phyloP scores from a whole-genome alignment of 2,797 vertebrate genomes.

The Nannoperca obscura region DNA sequence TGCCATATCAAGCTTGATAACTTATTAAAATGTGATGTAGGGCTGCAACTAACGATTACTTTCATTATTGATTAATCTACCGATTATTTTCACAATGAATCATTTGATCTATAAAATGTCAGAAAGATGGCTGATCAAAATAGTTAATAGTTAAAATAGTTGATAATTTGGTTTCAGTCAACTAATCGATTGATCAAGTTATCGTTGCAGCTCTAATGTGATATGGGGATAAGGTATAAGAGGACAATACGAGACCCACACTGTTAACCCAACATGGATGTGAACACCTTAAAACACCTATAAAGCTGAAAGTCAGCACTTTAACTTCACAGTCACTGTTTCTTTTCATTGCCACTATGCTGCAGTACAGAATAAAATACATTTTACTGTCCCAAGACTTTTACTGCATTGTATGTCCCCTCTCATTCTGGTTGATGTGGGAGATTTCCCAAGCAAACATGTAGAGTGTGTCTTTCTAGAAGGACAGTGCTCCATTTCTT shows the following conservation, averaged over 20 bases:
- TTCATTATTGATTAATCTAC: too few species aligned
- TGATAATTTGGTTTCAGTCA: too few species aligned
- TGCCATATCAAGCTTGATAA: too few species aligned
- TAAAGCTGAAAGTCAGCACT: neutral
- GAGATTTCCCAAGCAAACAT: slow-evolving; percentile 3
- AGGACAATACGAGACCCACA: neutral
- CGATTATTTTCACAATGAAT: too few species aligned
- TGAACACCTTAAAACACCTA: slow-evolving; percentile 2
- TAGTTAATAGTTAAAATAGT: too few species aligned
- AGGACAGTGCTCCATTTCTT: neutral
- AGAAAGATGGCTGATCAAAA: too few species aligned
- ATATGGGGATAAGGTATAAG: neutral
- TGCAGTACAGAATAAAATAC: neutral
- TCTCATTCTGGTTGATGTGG: neutral
- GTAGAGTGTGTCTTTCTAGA: neutral
- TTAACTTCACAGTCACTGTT: slow-evolving; percentile 16
- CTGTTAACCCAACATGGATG: neutral
- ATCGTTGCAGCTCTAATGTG: too few species aligned
- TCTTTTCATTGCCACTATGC: slow-evolving; percentile 3
- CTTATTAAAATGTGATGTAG: neutral
- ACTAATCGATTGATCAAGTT: too few species aligned
- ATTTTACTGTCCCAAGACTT: neutral
- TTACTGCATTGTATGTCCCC: neutral
- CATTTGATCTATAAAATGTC: too few species aligned
- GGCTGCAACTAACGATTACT: too few species aligned